Percentiles rank a stretch among this genome's conserved stretches.
Conservation (phyloP, 1,140 invertebrate species). For the Drosophila teissieri region DNA sequence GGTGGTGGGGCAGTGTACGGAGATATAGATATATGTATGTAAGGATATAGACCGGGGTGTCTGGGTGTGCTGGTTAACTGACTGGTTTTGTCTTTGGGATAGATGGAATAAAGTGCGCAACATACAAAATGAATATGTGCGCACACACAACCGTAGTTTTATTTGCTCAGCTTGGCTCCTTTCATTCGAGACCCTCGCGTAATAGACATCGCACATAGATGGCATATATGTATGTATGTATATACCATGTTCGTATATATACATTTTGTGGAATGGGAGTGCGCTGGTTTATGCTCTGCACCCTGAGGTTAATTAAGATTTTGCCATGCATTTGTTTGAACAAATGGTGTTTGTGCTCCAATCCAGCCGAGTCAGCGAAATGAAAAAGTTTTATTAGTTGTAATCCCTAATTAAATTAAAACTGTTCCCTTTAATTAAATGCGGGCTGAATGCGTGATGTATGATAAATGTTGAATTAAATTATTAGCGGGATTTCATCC, state of each 20-base stretch:
- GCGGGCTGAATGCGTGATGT: constrained; percentile 37
- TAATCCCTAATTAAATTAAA: constrained; percentile 79
- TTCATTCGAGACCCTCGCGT: constrained; percentile 69
- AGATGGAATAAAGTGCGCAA: constrained; percentile 80
- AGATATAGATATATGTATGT: constrained; percentile 14
- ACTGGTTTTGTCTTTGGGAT: constrained; percentile 77
- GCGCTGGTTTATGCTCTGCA: constrained; percentile 69
- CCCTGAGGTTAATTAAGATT: constrained; percentile 79
- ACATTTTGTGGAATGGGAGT: constrained; percentile 8
- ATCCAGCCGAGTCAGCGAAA: constrained; percentile 53
- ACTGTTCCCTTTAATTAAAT: constrained; percentile 64
- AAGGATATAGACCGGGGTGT: constrained; percentile 9
- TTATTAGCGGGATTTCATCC: constrained; percentile 22
- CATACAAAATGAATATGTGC: constrained; percentile 72
- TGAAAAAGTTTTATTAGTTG: constrained; percentile 74
- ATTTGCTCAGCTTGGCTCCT: constrained; percentile 77
- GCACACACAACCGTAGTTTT: constrained; percentile 64
- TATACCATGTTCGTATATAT: background rate
- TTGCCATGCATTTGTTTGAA: constrained; percentile 77
- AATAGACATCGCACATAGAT: constrained; percentile 52
- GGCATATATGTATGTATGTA: background rate
- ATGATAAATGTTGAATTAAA: constrained; percentile 48
- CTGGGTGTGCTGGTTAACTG: constrained; percentile 46
- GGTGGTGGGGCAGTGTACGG: background rate
- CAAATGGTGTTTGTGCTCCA: constrained; percentile 55